Conservation (phyloP, 2,113 vertebrate genomes). For the Reinhardtius hippoglossoides region DNA sequence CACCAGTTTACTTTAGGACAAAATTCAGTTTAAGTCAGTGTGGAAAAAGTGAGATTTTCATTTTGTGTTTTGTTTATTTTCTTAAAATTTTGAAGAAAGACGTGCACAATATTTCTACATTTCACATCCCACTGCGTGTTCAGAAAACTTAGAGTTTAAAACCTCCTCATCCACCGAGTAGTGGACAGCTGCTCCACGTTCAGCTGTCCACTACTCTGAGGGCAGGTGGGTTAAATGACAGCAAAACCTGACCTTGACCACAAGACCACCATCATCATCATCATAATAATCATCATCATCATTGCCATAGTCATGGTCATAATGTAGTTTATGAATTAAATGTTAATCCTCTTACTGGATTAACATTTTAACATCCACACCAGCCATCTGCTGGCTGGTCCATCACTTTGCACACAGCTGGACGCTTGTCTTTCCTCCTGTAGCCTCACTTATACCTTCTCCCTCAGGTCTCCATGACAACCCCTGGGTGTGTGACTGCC, state of each 20-base stretch:
- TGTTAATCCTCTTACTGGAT: constrained; percentile 74
- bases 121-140: too few species aligned
- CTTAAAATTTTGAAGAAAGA: too few species aligned
- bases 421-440: constrained; percentile 31
- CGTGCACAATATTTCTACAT: too few species aligned
- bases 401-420: constrained; percentile 56
- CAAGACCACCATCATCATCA: constrained; percentile 13
- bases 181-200: background rate
- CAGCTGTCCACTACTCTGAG: background rate
- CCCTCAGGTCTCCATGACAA: constrained; percentile 95
- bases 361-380: constrained; percentile 69
- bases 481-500: constrained; percentile 96
- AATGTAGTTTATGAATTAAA: constrained; percentile 76
- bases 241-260: constrained; percentile 40
- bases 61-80: too few species aligned
- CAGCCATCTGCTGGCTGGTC: constrained; percentile 72
- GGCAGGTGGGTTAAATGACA: constrained; percentile 18
- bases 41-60: too few species aligned
- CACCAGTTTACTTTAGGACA: too few species aligned
- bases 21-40: too few species aligned
- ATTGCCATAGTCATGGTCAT: constrained; percentile 56
- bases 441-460: constrained; percentile 42
- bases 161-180: background rate
- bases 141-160: too few species aligned
- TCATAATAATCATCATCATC: constrained; percentile 36